phyloP scores from a whole-genome alignment of 1,140 invertebrate species.

The Hirudo medicinalis region DNA sequence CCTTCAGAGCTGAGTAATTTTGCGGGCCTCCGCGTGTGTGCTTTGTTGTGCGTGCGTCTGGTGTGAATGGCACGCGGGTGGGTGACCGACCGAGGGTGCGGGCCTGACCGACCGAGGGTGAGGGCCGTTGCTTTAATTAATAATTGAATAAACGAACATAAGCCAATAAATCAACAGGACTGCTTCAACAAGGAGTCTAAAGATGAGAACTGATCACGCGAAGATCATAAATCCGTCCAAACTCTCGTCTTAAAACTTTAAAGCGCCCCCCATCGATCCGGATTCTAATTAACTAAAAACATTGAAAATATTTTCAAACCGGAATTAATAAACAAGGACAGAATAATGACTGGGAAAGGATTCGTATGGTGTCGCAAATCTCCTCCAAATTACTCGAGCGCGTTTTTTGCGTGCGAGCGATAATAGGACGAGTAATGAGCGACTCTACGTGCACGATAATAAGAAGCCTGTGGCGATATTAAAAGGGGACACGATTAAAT shows the following conservation, averaged over 20 bases:
- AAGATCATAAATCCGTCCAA: not conserved
- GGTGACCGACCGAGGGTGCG: not conserved
- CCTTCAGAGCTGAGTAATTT: too few relatives aligned
- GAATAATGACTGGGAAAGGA: too few relatives aligned
- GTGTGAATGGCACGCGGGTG: not conserved
- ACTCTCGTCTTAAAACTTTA: not conserved
- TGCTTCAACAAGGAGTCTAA: not conserved
- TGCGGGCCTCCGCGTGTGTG: not conserved
- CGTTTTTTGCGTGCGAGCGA: constrained; percentile 8
- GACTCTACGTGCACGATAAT: constrained; percentile 4
- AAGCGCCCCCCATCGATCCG: too few relatives aligned
- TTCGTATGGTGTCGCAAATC: too few relatives aligned
- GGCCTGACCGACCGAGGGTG: not conserved
- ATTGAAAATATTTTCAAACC: too few relatives aligned
- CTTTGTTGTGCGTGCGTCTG: not conserved
- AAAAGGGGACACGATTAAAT: constrained; percentile 5
- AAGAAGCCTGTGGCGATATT: constrained; percentile 2
- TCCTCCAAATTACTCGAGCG: constrained; percentile 7
- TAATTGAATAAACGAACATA: not conserved
- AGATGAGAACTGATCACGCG: not conserved
- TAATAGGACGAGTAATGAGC: constrained; percentile 7
- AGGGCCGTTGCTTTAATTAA: not conserved
- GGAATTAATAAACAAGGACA: too few relatives aligned
- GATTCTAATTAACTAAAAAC: too few relatives aligned
- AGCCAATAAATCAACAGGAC: not conserved